A percentile compares a stretch with the other conserved stretches of the same genome.
Conservation (phyloP, 1,140 invertebrate genomes). For the Drosophila obscura region DNA sequence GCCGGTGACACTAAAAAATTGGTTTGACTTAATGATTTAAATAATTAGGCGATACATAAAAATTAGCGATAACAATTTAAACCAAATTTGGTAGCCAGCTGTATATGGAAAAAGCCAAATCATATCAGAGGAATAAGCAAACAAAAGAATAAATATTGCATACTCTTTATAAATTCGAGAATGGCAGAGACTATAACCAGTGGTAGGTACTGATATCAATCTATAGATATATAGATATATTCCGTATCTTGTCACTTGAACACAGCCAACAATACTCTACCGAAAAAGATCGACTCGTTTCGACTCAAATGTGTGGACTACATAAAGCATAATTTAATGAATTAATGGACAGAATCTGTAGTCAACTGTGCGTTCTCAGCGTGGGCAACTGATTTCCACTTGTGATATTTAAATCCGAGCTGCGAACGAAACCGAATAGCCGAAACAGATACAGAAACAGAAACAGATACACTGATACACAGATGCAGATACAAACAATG, state of each 20-base stretch:
- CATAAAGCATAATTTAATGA: constrained; percentile 77
- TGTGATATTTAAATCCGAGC: constrained; percentile 61
- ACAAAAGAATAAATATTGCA: background rate
- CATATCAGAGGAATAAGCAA: background rate
- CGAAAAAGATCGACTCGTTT: constrained; percentile 8
- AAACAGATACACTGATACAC: constrained; percentile 27
- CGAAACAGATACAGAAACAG: constrained; percentile 33
- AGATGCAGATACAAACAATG: constrained; percentile 48
- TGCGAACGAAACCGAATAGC: constrained; percentile 24
- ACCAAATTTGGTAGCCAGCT: constrained; percentile 48
- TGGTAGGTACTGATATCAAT: too few relatives aligned
- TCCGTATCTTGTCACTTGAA: too few relatives aligned
- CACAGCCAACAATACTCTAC: background rate
- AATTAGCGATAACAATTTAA: constrained; percentile 65
- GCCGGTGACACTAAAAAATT: constrained; percentile 68
- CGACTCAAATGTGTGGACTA: constrained; percentile 13
- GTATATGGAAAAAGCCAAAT: constrained; percentile 7
- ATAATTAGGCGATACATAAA: constrained; percentile 56
- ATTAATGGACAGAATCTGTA: constrained; percentile 53
- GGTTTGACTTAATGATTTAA: constrained; percentile 64
- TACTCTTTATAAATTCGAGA: background rate
- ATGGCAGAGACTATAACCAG: background rate
- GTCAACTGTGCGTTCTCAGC: constrained; percentile 46
- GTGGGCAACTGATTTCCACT: constrained; percentile 71
- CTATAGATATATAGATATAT: background rate